Evolutionary conservation across 1,140 invertebrate genomes (phyloP).

Genomic region (Andrena cerasifolii): DNA sequence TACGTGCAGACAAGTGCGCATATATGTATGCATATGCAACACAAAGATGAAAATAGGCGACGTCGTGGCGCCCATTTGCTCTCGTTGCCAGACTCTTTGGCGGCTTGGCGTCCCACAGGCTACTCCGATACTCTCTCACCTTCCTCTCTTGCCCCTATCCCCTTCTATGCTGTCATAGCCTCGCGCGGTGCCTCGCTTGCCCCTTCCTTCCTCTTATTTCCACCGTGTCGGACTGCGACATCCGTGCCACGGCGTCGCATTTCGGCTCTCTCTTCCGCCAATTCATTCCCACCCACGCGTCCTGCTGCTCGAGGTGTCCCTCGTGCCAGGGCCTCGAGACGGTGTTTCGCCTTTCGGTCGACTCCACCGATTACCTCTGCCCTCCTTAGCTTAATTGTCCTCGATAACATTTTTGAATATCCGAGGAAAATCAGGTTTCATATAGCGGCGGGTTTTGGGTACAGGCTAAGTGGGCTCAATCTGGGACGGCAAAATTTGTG

Average conservation of each 20-base stretch:
- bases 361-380: no score
- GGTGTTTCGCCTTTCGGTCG: no score
- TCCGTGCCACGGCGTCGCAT: background rate
- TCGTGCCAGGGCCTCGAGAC: no score
- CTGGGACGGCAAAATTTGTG: no score
- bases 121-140: constrained; percentile 45
- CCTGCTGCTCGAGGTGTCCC: background rate
- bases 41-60: constrained; percentile 61
- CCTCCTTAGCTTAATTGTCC: no score
- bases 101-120: constrained; percentile 73
- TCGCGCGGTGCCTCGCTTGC: background rate
- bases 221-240: constrained; percentile 13
- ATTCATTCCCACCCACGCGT: background rate
- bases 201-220: background rate
- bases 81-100: constrained; percentile 77
- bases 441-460: no score
- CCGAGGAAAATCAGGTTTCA: no score
- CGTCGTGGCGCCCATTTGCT: constrained; percentile 72
- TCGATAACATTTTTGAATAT: no score
- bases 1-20: constrained; percentile 38
- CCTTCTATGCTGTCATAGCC: background rate
- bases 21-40: constrained; percentile 20
- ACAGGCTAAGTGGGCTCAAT: no score
- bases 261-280: background rate
- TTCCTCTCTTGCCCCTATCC: background rate